These are phyloP conservation scores for Amniataba percoides DNA, from an alignment of 2,797 vertebrate genomes.

Conservation along the genomic window DNA sequence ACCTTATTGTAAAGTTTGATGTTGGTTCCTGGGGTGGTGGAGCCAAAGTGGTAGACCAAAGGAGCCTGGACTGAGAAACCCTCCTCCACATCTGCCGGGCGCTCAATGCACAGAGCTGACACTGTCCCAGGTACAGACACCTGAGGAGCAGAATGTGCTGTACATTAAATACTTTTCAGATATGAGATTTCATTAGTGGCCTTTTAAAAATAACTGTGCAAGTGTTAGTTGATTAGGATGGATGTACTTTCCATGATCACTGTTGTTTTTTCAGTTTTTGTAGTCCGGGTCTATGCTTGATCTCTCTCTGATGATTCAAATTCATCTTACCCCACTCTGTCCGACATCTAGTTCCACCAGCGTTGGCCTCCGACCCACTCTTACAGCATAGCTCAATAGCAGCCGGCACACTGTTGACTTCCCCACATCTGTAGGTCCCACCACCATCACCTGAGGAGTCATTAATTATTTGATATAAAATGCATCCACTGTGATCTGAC, in stretches of 20 bases:
- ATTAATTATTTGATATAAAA: background rate
- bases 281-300: background rate
- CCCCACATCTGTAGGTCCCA: slow-evolving; percentile 96
- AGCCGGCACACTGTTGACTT: slow-evolving; percentile 96
- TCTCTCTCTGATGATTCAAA: background rate
- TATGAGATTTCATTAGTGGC: background rate
- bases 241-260: background rate
- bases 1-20: slow-evolving; percentile 99
- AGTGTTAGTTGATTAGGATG: background rate
- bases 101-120: slow-evolving; percentile 95
- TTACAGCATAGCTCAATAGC: slow-evolving; percentile 94
- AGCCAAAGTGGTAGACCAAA: slow-evolving; percentile 97
- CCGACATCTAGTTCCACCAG: slow-evolving; percentile 97
- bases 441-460: slow-evolving; percentile 93
- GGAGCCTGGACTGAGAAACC: slow-evolving; percentile 98
- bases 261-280: background rate
- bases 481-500: background rate
- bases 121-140: slow-evolving; percentile 97
- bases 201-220: background rate
- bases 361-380: slow-evolving; percentile 94
- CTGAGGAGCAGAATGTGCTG: slow-evolving; percentile 56
- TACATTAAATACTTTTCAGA: background rate
- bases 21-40: slow-evolving; percentile 97
- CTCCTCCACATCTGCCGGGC: slow-evolving; percentile 96
- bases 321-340: slow-evolving; percentile 90